Evolutionary conservation across 1,140 invertebrate genomes (phyloP).

Genomic region (Diorhabda carinulata): DNA sequence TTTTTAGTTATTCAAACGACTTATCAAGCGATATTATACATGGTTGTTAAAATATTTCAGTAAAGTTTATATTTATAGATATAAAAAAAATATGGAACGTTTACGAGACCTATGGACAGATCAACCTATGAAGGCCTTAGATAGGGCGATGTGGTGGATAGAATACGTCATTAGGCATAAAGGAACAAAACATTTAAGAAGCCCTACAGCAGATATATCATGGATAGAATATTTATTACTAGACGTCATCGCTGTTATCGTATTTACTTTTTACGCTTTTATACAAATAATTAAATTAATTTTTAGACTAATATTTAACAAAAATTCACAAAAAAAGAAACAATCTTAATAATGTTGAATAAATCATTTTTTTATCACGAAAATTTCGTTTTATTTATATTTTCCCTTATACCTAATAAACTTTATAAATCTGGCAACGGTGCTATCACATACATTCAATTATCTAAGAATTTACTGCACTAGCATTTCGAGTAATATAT

Average conservation of each 20-base stretch:
- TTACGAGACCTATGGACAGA: constrained; percentile 32
- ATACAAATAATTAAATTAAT: neutral
- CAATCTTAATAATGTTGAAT: too few species aligned
- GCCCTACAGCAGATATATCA: constrained; percentile 41
- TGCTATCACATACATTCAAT: too few species aligned
- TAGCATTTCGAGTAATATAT: too few species aligned
- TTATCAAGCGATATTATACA: too few species aligned
- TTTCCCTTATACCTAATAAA: too few species aligned
- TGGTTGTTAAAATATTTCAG: neutral
- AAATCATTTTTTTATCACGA: too few species aligned
- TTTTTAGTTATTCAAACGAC: too few species aligned
- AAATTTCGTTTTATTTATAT: too few species aligned
- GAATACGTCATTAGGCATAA: constrained; percentile 51
- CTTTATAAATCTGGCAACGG: too few species aligned
- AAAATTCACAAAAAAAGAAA: too few species aligned
- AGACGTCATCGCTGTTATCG: constrained; percentile 44
- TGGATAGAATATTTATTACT: constrained; percentile 50
- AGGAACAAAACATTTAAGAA: constrained; percentile 44
- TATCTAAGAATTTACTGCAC: too few species aligned
- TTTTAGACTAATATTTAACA: neutral
- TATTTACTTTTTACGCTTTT: neutral
- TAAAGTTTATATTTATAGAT: constrained; percentile 24
- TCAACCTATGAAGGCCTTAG: constrained; percentile 42
- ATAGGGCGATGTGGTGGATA: constrained; percentile 52
- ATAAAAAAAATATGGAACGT: constrained; percentile 31